Percentiles rank a stretch among this genome's conserved stretches.
Conservation (phyloP, 1,140 invertebrate genomes). For the Musca vetustissima region DNA sequence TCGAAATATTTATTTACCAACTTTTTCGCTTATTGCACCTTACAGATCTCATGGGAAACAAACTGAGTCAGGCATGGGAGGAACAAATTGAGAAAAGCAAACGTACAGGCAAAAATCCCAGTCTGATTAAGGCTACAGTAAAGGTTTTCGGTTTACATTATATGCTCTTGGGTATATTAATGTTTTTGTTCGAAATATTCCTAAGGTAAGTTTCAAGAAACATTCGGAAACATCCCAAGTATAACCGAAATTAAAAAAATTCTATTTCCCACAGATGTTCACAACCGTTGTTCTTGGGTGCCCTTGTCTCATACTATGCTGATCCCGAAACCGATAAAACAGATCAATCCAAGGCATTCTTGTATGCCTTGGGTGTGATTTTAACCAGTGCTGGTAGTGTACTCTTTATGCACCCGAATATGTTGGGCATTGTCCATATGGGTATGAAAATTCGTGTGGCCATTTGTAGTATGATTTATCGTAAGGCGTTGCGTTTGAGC, state of each 20-base stretch:
- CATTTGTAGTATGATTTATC: conserved; percentile 67
- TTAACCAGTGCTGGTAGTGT: conserved; percentile 59
- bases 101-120: conserved; percentile 34
- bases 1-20: too few species aligned
- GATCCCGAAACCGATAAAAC: conserved; percentile 27
- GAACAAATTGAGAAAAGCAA: conserved; percentile 31
- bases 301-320: conserved; percentile 43
- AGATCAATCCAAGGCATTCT: conserved; percentile 57
- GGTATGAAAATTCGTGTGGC: conserved; percentile 56
- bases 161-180: not conserved
- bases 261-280: conserved; percentile 29
- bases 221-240: not conserved
- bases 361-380: conserved; percentile 64
- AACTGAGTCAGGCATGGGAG: conserved; percentile 42
- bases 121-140: conserved; percentile 28
- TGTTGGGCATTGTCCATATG: conserved; percentile 60
- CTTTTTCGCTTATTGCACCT: not conserved
- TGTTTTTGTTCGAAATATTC: conserved; percentile 19
- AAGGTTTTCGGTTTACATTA: conserved; percentile 40
- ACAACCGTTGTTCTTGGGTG: conserved; percentile 43
- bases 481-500: conserved; percentile 66
- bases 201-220: conserved; percentile 5
- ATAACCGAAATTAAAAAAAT: too few species aligned
- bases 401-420: conserved; percentile 63
- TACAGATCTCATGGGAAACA: conserved; percentile 43